These are phyloP conservation scores for Imbricaverruca yamaguchii DNA, from an alignment of 2,888 invertebrate species.

Conservation along the genomic window DNA sequence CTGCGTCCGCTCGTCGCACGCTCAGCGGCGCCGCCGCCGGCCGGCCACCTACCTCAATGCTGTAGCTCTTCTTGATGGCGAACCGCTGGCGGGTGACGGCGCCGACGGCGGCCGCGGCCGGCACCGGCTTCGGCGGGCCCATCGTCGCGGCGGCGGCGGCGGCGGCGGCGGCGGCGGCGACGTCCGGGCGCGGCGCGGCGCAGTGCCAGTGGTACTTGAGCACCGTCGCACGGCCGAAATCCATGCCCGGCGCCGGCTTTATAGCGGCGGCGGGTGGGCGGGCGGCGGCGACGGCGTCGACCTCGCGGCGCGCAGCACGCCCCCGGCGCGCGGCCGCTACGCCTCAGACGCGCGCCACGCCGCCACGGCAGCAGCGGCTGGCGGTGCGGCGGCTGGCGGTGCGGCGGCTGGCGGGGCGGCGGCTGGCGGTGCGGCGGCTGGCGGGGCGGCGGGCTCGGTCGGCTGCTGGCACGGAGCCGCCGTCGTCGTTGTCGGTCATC, in stretches of 20 bases:
- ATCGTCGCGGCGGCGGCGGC: not conserved
- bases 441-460: too few species aligned
- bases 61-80: constrained; percentile 94
- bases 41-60: constrained; percentile 75
- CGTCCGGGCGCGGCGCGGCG: too few species aligned
- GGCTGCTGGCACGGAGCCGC: too few species aligned
- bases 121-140: not conserved
- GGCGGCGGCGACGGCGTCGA: not conserved
- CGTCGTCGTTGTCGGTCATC: too few species aligned
- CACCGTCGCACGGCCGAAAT: not conserved
- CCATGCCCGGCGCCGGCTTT: not conserved
- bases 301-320: not conserved
- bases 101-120: not conserved
- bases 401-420: not conserved
- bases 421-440: not conserved
- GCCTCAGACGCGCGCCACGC: too few species aligned
- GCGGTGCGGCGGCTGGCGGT: too few species aligned
- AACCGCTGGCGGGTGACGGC: constrained; percentile 82
- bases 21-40: too few species aligned
- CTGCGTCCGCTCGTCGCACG: too few species aligned
- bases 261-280: not conserved
- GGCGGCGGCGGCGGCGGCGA: not conserved
- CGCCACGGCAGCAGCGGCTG: not conserved
- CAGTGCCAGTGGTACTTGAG: not conserved
- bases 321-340: not conserved